Evolutionary conservation across 2,797 vertebrate genomes (phyloP).

Genomic region (Paramormyrops hopkinsi): DNA sequence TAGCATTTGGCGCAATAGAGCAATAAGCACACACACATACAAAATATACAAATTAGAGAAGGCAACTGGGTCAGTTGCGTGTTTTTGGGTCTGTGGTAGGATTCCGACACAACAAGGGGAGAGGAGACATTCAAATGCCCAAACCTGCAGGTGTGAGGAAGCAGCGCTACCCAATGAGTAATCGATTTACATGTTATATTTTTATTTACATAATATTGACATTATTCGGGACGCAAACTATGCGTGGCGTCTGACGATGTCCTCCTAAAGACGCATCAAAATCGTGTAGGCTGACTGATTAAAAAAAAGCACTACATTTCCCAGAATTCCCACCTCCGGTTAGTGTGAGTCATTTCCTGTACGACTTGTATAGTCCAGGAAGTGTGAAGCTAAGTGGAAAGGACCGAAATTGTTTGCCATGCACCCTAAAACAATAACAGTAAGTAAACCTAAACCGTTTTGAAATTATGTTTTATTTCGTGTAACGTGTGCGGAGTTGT

Average conservation of each 20-base stretch:
- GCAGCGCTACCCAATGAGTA: background rate
- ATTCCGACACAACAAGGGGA: background rate
- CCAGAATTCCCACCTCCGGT: conserved; percentile 4
- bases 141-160: background rate
- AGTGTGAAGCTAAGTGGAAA: conserved; percentile 26
- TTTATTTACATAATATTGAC: background rate
- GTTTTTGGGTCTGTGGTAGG: background rate
- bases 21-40: background rate
- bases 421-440: conserved; percentile 42
- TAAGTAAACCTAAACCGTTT: conserved; percentile 32
- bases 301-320: conserved; percentile 16
- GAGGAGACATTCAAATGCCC: background rate
- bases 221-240: background rate
- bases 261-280: background rate
- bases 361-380: conserved; percentile 25
- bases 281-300: background rate
- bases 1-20: background rate
- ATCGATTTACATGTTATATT: background rate
- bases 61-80: background rate
- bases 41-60: background rate
- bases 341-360: conserved; percentile 18
- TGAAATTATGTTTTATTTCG: background rate
- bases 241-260: background rate
- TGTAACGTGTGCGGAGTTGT: background rate
- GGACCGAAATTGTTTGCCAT: conserved; percentile 33